phyloP scores from a whole-genome alignment of 2,888 invertebrate species.

The Pristionchus maxplancki region DNA sequence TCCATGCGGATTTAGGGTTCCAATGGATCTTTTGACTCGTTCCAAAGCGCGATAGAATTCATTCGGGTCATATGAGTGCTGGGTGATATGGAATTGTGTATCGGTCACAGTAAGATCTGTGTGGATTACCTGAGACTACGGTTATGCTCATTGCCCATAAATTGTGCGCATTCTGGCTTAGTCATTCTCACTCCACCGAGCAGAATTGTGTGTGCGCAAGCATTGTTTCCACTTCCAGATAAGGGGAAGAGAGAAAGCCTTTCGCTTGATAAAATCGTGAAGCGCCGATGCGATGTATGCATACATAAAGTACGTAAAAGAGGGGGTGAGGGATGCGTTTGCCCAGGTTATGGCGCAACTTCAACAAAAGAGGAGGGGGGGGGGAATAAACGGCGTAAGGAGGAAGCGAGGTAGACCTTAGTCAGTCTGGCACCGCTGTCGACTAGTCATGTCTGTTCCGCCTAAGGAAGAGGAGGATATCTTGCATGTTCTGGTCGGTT shows the following conservation, averaged over 20 bases:
- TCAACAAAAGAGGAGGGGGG: constrained; percentile 18
- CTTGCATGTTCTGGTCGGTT: background rate
- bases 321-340: constrained; percentile 15
- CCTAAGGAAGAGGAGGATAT: background rate
- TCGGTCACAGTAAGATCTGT: no score
- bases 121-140: background rate
- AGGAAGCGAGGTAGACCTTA: constrained; percentile 35
- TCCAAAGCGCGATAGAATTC: no score
- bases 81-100: no score
- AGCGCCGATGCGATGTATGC: background rate
- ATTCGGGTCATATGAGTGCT: no score
- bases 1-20: no score
- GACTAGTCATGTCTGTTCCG: constrained; percentile 1
- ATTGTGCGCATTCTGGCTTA: background rate
- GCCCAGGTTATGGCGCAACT: constrained; percentile 17
- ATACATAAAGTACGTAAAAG: constrained; percentile 32
- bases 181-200: constrained; percentile 22
- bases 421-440: constrained; percentile 19
- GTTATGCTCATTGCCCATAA: background rate
- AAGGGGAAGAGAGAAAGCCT: background rate
- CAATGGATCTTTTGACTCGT: no score
- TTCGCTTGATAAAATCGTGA: constrained; percentile 26
- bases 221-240: constrained; percentile 31
- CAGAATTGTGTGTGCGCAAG: constrained; percentile 15
- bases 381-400: background rate